Conservation (phyloP, 2,797 vertebrate species). For the Xerus rutilus region DNA sequence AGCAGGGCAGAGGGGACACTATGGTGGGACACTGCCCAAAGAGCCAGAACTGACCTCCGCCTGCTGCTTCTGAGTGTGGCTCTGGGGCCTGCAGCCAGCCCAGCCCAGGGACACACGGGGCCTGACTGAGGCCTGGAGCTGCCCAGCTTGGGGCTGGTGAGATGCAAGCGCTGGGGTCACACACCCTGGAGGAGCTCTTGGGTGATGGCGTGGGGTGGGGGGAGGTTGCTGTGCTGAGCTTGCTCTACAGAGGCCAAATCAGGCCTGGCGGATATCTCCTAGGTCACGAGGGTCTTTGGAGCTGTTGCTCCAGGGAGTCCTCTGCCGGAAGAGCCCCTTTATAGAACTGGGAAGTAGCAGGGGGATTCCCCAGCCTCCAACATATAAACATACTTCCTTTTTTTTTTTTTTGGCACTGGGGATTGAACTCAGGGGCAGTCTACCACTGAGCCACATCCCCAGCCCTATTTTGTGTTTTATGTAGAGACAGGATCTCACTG, state of each 20-base stretch:
- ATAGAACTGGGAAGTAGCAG: slow-evolving; percentile 25
- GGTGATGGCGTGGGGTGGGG: not conserved
- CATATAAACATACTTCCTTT: slow-evolving; percentile 50
- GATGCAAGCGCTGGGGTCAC: not conserved
- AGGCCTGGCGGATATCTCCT: not conserved
- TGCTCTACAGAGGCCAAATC: not conserved
- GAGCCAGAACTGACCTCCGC: not conserved
- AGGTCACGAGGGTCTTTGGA: not conserved
- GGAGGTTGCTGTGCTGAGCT: not conserved
- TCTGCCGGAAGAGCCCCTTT: not conserved
- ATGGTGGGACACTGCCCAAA: not conserved
- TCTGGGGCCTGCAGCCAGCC: not conserved
- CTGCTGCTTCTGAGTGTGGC: not conserved
- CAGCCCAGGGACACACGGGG: not conserved
- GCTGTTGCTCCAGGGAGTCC: not conserved
- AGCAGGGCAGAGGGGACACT: not conserved
- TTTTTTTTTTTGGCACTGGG: no score
- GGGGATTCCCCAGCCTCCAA: slow-evolving; percentile 35
- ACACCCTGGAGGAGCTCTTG: not conserved
- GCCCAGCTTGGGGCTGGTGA: not conserved
- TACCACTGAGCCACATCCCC: no score
- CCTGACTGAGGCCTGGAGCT: not conserved
- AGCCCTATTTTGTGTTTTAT: no score
- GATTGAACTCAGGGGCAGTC: no score
- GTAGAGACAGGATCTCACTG: no score